These are phyloP conservation scores for Promerops cafer DNA, from an alignment of 2,113 vertebrate genomes.

Conservation along the genomic window DNA sequence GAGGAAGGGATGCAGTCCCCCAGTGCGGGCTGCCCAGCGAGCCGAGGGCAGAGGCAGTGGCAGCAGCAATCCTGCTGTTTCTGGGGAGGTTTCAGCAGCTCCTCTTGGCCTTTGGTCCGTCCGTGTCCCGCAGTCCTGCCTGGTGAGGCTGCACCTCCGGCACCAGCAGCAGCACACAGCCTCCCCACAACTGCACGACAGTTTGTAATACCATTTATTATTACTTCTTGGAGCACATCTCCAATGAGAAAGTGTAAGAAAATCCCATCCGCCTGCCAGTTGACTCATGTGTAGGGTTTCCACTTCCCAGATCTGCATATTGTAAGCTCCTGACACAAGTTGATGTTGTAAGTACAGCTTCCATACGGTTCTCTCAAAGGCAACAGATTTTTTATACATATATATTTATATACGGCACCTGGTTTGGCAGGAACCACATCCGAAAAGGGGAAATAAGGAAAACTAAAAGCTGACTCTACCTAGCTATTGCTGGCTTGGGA, in stretches of 20 bases:
- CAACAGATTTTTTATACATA: slow-evolving; percentile 55
- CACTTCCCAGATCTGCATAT: slow-evolving; percentile 54
- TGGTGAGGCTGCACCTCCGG: not conserved
- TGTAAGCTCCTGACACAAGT: slow-evolving; percentile 49
- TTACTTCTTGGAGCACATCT: not conserved
- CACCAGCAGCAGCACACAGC: not conserved
- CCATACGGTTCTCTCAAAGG: slow-evolving; percentile 51
- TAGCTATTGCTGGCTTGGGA: not conserved
- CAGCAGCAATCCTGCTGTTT: not conserved
- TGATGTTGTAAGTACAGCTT: slow-evolving; percentile 39
- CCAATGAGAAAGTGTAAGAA: slow-evolving; percentile 9
- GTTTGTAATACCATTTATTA: not conserved
- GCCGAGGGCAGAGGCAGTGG: not conserved
- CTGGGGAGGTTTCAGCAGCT: not conserved
- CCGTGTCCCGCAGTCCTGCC: not conserved
- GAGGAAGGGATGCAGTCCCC: not conserved
- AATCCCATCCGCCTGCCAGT: slow-evolving; percentile 47
- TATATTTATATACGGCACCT: slow-evolving; percentile 63
- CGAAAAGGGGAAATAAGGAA: slow-evolving; percentile 17
- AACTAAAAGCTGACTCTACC: slow-evolving; percentile 3
- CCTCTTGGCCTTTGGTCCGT: not conserved
- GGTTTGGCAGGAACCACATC: slow-evolving; percentile 47
- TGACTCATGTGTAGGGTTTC: slow-evolving; percentile 58
- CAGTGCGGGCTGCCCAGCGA: not conserved
- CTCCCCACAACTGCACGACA: not conserved